Evolutionary conservation across 2,113 vertebrate genomes (phyloP).

Genomic region (Gallinago paraguaiae): DNA sequence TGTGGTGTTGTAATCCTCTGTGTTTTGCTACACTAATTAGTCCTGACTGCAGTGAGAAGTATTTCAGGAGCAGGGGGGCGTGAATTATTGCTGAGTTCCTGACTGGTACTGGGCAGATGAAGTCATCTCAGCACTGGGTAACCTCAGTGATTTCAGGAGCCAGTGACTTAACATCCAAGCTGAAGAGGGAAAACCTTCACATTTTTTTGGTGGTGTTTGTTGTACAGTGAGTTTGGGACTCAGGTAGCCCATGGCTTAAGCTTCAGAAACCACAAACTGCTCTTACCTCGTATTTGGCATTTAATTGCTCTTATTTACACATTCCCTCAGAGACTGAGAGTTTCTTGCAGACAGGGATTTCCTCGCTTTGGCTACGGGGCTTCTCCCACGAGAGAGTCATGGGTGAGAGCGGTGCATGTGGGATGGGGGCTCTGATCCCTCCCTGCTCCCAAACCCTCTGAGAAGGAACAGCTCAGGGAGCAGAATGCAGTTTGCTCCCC

Average conservation of each 20-base stretch:
- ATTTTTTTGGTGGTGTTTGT: neutral
- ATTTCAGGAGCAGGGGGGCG: neutral
- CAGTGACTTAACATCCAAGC: neutral
- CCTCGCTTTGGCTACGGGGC: neutral
- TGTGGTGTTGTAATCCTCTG: constrained; percentile 51
- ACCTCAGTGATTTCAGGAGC: neutral
- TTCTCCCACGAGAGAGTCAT: rapidly evolving
- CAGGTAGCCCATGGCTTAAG: neutral
- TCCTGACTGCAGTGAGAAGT: constrained; percentile 27
- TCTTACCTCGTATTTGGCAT: neutral
- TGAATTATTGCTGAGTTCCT: constrained; percentile 25
- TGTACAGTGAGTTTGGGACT: neutral
- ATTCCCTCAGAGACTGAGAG: neutral
- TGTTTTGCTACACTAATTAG: constrained; percentile 49
- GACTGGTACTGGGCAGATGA: constrained; percentile 2
- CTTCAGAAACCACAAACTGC: neutral
- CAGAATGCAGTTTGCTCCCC: neutral
- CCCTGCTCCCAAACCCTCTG: neutral
- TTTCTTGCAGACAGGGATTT: neutral
- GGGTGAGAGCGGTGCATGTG: neutral
- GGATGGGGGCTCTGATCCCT: neutral
- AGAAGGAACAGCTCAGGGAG: neutral
- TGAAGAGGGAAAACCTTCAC: neutral
- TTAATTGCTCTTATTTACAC: neutral
- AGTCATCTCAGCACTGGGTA: neutral